Percentiles rank a stretch among this genome's conserved stretches.
Evolutionary conservation across 2,888 invertebrate species (phyloP).

Genomic region (Erebia epiphron): DNA sequence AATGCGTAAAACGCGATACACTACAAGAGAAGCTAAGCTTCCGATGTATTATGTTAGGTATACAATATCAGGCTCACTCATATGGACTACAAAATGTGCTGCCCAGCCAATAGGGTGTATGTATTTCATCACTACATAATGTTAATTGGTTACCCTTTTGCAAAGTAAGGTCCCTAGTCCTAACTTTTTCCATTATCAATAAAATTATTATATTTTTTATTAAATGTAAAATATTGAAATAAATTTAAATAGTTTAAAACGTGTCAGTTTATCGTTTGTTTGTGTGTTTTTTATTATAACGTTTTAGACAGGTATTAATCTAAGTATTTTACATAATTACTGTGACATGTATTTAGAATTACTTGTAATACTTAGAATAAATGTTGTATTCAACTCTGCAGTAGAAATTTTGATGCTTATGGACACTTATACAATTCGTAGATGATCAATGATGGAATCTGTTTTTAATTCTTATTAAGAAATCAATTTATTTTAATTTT

Average conservation of each 20-base stretch:
- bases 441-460: conserved; percentile 23
- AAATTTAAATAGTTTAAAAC: background rate
- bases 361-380: background rate
- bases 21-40: no score
- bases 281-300: background rate
- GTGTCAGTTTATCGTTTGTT: background rate
- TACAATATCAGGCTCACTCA: no score
- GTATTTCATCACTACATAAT: no score
- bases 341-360: conserved; percentile 7
- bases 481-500: conserved; percentile 38
- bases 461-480: conserved; percentile 31
- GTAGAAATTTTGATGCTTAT: conserved; percentile 21
- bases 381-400: conserved; percentile 18
- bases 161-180: no score
- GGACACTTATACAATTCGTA: conserved; percentile 18
- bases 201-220: background rate
- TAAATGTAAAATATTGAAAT: background rate
- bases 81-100: no score
- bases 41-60: no score
- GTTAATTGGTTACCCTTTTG: no score
- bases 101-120: no score
- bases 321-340: background rate
- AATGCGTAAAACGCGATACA: background rate
- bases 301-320: conserved; percentile 5
- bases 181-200: no score